Base-by-base conservation (phyloP, 1,140 invertebrate species). In the Nebria ingens region DNA sequence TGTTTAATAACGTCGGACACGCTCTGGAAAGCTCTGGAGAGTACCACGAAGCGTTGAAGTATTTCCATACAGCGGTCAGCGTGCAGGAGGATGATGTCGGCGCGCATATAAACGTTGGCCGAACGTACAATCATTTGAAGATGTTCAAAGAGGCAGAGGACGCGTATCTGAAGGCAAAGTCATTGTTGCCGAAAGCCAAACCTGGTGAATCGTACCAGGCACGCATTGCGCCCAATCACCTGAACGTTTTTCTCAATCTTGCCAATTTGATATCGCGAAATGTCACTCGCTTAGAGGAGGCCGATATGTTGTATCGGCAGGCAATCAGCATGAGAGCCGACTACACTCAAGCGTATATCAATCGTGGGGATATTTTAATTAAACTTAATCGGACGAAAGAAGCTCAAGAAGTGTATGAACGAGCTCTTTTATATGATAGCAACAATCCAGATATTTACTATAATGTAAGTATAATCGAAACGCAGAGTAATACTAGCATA, bases 401-500 rank as follows among this genome's bases (percentile, higher is more conserved):
- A 72, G 95, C 95, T 0, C 88, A 93, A 70, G 87, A 94, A 68
- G 91, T 96, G 19, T 98, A 97, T 67, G 91, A 96, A 68, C 79
- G 87, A 68, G 95, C 94, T 0, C 72, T 97, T 19, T 82, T 91
- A 60, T 94, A 95, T 72, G 93, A 97, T 68, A 91, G 86, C 64
- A 89, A 86, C 62, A 97, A 97, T 77, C 91, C 95, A 1, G 95
- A 97, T 70, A 93, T 98, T 64, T 95, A 97, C 73, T 98, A 97
- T 66, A 98, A 98, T 74, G 89, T 93, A 74, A 82, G 81, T 79
- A 59, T 54, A 23, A 12, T 15, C 15, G 21, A n/a, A n/a, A n/a
- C n/a, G n/a, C n/a, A n/a, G n/a, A 34, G 29, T 34, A 9, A 6
- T 34, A 9, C n/a, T 34, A 34, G n/a, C n/a, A 34, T n/a, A 34